Evolutionary conservation across 2,888 invertebrate genomes (phyloP), one percentile per base, ranked within the genome.

Genomic region (Cephus nigrinus): DNA sequence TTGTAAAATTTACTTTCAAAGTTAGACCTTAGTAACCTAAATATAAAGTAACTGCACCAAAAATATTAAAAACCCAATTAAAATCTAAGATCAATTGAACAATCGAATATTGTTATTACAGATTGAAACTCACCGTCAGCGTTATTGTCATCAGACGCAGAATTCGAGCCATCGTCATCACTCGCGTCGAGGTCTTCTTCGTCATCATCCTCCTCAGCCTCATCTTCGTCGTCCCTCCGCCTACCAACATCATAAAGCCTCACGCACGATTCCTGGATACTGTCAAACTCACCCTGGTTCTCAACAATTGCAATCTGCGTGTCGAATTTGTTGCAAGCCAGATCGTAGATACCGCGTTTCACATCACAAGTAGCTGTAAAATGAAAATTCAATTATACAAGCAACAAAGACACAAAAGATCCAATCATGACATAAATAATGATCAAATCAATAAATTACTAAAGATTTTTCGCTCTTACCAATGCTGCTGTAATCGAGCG

Each of bases 171-270:
- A 87, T 94, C 94, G 84, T 93, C 95, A 86, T 94, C 95, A 80
- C 93, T 93, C 77, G 93, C 94, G 83, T 93, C 93, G 87, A 93
- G 90, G 81, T 93, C 94, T 69, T 94, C 94, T 76, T 94, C 93
- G 69, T 93, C 93, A 1, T 94, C 94, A 68, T 95, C 95, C 82
- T 94, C 95, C 85, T 95, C 93, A 92, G 95, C 96, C 91, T 98
- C 97, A 86, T 98, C 98, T 84, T 98, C 98, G 88, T 96, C 96
- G 88, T 96, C 96, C 86, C 97, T 93, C 88, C 95, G 94, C 81
- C 98, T 93, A 1, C 99, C 99, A 32, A 99, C 97, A 89, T 99
- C 98, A 91, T 98, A 99, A 23, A 99, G 92, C 85, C 97, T 95
- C 78, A 98, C 97, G 82, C 96, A 95, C 3, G 97, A 97, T 92